Base-by-base conservation (phyloP, 2,113 vertebrate genomes). In the Agelaius phoeniceus region DNA sequence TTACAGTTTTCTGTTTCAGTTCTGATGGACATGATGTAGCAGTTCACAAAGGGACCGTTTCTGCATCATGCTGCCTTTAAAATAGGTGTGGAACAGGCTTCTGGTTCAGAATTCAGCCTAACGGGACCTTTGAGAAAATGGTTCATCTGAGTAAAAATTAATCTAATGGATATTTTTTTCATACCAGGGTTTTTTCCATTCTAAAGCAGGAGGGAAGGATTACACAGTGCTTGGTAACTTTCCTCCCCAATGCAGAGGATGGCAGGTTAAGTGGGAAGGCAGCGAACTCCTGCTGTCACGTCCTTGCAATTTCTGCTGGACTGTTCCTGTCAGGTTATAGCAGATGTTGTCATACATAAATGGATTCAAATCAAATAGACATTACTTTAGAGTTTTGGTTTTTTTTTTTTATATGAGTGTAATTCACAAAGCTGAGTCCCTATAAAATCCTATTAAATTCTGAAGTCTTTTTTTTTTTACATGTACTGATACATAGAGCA, bases 291-390 rank as follows among this genome's bases (percentile, higher is more conserved):
- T 0, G 0, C 33, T 46, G 57, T 75, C 39, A 35, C 0, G 0
- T 57, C 62, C 41, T 77, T 62, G 63, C 48, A 28, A 10, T 76
- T 89, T 72, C 54, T 46, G n/a, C 91, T 72, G 71, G 57, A 13
- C 69, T 79, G 52, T 18, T 89, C 35, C 68, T 87, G 23, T 54
- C 76, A 67, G 68, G 33, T 46, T 87, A 3, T 2, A n/a, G 48
- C 65, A 89, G 77, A 75, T 92, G 37, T 8, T 82, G 80, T 28
- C 49, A 21, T 75, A 61, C 7, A 1, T 44, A 84, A 94, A 69
- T 89, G 54, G 31, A 69, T 91, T 91, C 49, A 79, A 78, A 91
- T 89, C 61, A 69, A 87, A 75, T 58, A 62, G 68, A 91, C 75
- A 44, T 68, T 0, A 72, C 58, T 88, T 92, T 0, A 62, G 54